Percentiles rank a stretch among this genome's conserved stretches.
Evolutionary conservation across 2,888 invertebrate species (phyloP).

Genomic region (Rhagonycha fulva): DNA sequence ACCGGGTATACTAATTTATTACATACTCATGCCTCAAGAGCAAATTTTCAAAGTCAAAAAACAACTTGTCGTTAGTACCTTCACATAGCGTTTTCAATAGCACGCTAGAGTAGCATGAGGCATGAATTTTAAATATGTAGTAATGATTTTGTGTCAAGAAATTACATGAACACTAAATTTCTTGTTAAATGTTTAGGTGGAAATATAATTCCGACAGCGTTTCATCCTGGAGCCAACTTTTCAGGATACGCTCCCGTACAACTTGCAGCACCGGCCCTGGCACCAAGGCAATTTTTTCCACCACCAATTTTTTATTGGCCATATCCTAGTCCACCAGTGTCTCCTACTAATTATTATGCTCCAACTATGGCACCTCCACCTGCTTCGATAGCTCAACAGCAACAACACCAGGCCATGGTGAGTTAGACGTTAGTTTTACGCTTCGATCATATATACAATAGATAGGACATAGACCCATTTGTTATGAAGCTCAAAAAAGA

Average conservation of each 20-base stretch:
- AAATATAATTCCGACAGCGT: slow-evolving; percentile 60
- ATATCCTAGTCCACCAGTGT: slow-evolving; percentile 92
- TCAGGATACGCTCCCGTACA: slow-evolving; percentile 51
- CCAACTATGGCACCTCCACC: slow-evolving; percentile 60
- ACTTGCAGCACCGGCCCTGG: slow-evolving; percentile 52
- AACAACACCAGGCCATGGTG: slow-evolving; percentile 52
- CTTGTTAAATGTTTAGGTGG: slow-evolving; percentile 57
- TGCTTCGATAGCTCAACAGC: slow-evolving; percentile 46
- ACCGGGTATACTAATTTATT: too few relatives aligned
- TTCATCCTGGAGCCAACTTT: slow-evolving; percentile 50
- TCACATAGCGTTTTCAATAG: not conserved
- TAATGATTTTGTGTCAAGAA: not conserved
- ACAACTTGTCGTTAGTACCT: not conserved
- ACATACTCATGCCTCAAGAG: too few relatives aligned
- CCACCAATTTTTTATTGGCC: slow-evolving; percentile 87
- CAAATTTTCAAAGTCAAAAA: not conserved
- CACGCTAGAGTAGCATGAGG: not conserved
- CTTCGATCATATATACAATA: too few relatives aligned
- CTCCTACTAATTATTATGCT: slow-evolving; percentile 85
- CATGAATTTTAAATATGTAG: not conserved
- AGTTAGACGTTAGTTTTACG: slow-evolving; percentile 13
- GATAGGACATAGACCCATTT: too few relatives aligned
- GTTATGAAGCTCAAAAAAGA: too few relatives aligned
- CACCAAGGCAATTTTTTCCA: slow-evolving; percentile 58
- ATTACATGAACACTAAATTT: slow-evolving; percentile 1